Conservation (phyloP, 2,797 vertebrate species). For the Sebastes hubbsi region DNA sequence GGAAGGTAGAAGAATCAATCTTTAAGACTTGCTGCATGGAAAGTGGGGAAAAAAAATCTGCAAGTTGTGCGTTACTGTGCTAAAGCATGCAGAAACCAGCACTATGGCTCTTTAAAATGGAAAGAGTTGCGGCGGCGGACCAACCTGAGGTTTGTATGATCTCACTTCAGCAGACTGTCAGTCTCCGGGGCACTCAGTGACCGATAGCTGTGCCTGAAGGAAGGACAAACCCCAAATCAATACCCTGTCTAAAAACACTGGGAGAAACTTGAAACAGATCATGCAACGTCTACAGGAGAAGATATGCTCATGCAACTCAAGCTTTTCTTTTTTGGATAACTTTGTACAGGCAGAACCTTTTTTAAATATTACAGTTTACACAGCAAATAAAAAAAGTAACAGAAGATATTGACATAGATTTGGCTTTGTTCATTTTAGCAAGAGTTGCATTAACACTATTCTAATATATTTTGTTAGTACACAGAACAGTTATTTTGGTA, state of each 20-base stretch:
- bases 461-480: slow-evolving; percentile 83
- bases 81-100: background rate
- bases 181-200: slow-evolving; percentile 62
- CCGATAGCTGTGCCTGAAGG: slow-evolving; percentile 72
- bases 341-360: slow-evolving; percentile 62
- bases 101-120: background rate
- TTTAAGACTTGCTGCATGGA: background rate
- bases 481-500: slow-evolving; percentile 81
- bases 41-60: background rate
- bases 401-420: slow-evolving; percentile 80
- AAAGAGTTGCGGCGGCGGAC: slow-evolving; percentile 16
- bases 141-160: slow-evolving; percentile 64
- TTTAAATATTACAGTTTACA: slow-evolving; percentile 73
- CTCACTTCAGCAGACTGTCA: slow-evolving; percentile 58
- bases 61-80: background rate
- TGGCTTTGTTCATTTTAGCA: slow-evolving; percentile 81
- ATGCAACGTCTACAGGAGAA: slow-evolving; percentile 88
- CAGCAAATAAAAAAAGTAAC: slow-evolving; percentile 82
- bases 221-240: slow-evolving; percentile 80
- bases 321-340: slow-evolving; percentile 69
- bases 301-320: slow-evolving; percentile 91
- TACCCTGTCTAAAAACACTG: slow-evolving; percentile 59
- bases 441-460: slow-evolving; percentile 85
- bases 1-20: background rate
- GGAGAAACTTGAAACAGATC: slow-evolving; percentile 73